Evolutionary conservation across 1,140 invertebrate species (phyloP).

Genomic region (Drosophila pectinifera): DNA sequence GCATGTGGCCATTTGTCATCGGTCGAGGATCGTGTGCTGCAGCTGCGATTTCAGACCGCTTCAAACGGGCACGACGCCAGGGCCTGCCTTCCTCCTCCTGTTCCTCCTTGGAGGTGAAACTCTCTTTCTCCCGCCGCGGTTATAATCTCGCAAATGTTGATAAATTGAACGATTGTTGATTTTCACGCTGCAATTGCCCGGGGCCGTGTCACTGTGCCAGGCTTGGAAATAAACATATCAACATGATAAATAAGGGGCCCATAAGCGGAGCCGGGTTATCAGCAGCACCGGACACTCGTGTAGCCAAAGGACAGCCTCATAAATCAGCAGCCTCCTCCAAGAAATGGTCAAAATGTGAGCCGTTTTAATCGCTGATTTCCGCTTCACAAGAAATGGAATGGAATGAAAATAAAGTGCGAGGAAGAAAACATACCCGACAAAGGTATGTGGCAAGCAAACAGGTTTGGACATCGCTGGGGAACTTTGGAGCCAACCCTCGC

Average conservation of each 20-base stretch:
- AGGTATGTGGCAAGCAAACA: constrained; percentile 30
- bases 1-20: constrained; percentile 79
- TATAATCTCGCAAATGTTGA: constrained; percentile 66
- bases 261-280: constrained; percentile 63
- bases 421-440: background rate
- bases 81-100: background rate
- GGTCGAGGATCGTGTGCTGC: constrained; percentile 64
- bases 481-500: constrained; percentile 49
- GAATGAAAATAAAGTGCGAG: constrained; percentile 20
- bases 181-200: constrained; percentile 61
- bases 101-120: constrained; percentile 13
- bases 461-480: constrained; percentile 37
- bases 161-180: constrained; percentile 75
- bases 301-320: constrained; percentile 76
- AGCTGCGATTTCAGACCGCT: constrained; percentile 59
- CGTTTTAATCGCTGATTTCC: constrained; percentile 79
- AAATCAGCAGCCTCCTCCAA: constrained; percentile 60
- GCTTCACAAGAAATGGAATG: constrained; percentile 69
- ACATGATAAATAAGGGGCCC: constrained; percentile 73
- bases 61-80: constrained; percentile 36
- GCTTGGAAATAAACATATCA: constrained; percentile 75
- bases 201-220: constrained; percentile 64
- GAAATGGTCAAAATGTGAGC: constrained; percentile 46
- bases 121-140: constrained; percentile 23
- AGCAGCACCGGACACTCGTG: constrained; percentile 40